Evolutionary conservation across 2,797 vertebrate species (phyloP), one percentile per base, ranked within the genome.

Genomic region (Hippoglossus hippoglossus): DNA sequence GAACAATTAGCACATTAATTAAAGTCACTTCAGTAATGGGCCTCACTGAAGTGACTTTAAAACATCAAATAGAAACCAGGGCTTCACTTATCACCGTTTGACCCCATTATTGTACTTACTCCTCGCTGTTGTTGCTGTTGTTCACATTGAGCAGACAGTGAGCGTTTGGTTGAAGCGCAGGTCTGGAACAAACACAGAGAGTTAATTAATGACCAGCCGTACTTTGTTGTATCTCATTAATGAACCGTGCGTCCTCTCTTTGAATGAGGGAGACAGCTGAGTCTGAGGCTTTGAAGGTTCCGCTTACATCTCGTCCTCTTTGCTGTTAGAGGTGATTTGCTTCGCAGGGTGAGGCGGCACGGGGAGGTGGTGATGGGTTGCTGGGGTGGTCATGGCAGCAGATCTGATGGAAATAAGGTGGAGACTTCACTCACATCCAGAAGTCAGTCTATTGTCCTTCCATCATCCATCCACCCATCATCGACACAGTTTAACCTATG

Each of bases 71-170:
- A n/a, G 19, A 49, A 49, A 49, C 31, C 22, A 55, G 7, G 26
- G 19, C 6, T 51, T 67, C 18, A 16, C 16, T 51, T 73, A 60
- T 83, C 28, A 63, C 34, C 25, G 52, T 0, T 13, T 54, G 34
- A 44, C 8, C 50, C 5, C 1, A 22, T 21, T 24, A 59, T 19
- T 28, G 0, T 63, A 91, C 93, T 90, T 67, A 93, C 93, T 92
- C 87, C 58, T 92, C 91, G 77, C 95, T 98, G 86, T 97, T 97
- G 87, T 97, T 98, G 80, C 92, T 97, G 92, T 97, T 97, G 92
- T 98, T 98, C 71, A 85, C 67, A 54, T 98, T 98, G 81, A 92
- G 92, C 66, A 71, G 80, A 76, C 75, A 68, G 63, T 87, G 74
- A 34, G 67, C 51, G 61, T 77, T 86, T 4, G 92, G 87, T 77